Base-by-base conservation (phyloP, 2,113 vertebrate species). In the Eolophus roseicapilla region DNA sequence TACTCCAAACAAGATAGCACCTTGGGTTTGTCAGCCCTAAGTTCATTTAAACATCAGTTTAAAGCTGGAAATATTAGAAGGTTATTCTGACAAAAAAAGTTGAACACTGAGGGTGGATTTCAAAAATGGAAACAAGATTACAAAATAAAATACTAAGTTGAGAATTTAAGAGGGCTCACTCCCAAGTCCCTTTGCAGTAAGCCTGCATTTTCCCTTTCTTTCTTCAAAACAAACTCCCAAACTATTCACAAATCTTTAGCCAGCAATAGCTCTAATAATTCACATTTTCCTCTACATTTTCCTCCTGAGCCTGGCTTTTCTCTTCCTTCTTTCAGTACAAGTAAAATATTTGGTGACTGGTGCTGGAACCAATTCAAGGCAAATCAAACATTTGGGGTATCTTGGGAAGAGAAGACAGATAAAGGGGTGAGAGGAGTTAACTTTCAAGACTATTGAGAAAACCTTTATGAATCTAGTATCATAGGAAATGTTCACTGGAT, bases 401-500 rank as follows among this genome's bases (percentile, higher is more conserved):
- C 81, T 92, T 62, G 86, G 47, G 29, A 96, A 93, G 21, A 33
- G 13, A 86, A 71, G 73, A 60, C 29, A 86, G 77, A 82, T 81
- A 84, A 92, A 71, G 39, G 29, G 50, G 65, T 85, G 43, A 86
- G 33, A 15, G 55, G 69, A 95, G 62, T 79, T 91, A 71, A 84
- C 64, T 92, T 94, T 73, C 77, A 73, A 89, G 52, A 44, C 69
- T 62, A 43, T 63, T 83, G 41, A 69, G 75, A 88, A 81, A 84
- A 60, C 8, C 3, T 16, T 78, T 74, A 88, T 67, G 83, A 91
- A 75, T 68, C 20, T 41, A 65, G 57, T 60, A 87, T 78, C 69
- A 81, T 33, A 95, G 91, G 91, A 96, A 93, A 64, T n/a, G 57
- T 95, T 96, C 86, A 64, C 65, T 92, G 89, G 57, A 82, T 87